Base-by-base conservation (phyloP, 92 coral and sea anemone genomes). In the Desmophyllum pertusum region DNA sequence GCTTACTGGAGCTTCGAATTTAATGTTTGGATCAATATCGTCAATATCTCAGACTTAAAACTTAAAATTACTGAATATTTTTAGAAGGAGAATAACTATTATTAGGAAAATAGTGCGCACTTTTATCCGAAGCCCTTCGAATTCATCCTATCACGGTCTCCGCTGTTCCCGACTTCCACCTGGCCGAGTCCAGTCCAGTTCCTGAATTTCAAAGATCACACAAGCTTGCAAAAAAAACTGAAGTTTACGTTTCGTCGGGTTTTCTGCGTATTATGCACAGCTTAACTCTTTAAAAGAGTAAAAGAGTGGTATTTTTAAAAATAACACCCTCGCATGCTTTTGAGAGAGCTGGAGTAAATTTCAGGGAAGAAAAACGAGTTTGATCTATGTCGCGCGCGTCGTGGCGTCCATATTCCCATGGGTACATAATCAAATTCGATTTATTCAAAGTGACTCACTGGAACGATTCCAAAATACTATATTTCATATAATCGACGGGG, bases 141-240 rank as follows among this genome's bases (percentile, higher is more conserved):
- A 10, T 0, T 36, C 42, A 36, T 33, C 5, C 5, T 63, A 10
- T 63, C 35, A 11, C 1, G 10, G 39, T 65, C 41, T 41, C 40
- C 30, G 37, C 53, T 25, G 66, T 46, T 48, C 46, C n/a, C 43
- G 21, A n/a, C 42, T 75, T 40, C 83, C 62, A 6, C 13, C 36
- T 21, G 33, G 63, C 75, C 6, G 15, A 75, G 50, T 81, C 43
- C 78, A 61, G 77, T 50, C 21, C 84, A 76, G 50, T 65, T 83
- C 76, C 88, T 0, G 11, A 27, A 17, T 77, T 88, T 88, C 84
- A 79, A 43, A 45, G 73, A 63, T 79, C 83, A 64, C 83, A 62
- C 83, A 79, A 65, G 62, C 9, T 74, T 42, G 38, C 59, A 18
- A 39, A 31, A n/a, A 75, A 31, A n/a, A 19, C 42, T 42, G 36